Conservation (phyloP, 1,140 invertebrate genomes). For the Dreissena polymorpha region DNA sequence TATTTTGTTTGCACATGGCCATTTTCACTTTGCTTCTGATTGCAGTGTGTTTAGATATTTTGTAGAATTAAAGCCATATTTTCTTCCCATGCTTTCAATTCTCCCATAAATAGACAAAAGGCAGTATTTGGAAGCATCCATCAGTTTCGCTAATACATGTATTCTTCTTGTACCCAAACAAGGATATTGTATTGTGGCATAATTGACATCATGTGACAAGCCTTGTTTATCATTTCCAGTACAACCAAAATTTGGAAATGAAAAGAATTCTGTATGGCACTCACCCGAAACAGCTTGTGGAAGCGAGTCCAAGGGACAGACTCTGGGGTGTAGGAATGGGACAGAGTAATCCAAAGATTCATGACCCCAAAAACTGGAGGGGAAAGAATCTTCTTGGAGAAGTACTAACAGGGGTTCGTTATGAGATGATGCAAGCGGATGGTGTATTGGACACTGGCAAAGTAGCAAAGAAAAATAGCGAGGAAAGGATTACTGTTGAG, state of each 20-base stretch:
- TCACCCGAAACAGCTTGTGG: constrained; percentile 70
- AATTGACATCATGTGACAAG: too few species aligned
- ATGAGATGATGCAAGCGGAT: constrained; percentile 63
- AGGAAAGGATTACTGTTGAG: not conserved
- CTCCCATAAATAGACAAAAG: too few species aligned
- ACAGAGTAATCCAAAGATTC: constrained; percentile 65
- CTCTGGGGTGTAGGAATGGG: constrained; percentile 77
- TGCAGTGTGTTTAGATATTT: too few species aligned
- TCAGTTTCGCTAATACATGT: too few species aligned
- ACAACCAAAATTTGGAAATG: constrained; percentile 71
- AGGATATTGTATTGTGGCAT: too few species aligned
- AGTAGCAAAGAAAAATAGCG: not conserved
- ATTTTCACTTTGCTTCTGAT: too few species aligned
- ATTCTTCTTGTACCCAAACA: too few species aligned
- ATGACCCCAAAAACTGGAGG: constrained; percentile 67
- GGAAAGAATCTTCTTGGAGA: constrained; percentile 77
- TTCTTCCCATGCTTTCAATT: too few species aligned
- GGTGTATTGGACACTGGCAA: not conserved
- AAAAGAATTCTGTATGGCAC: constrained; percentile 65
- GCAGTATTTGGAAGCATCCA: too few species aligned
- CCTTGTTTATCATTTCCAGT: constrained; percentile 64
- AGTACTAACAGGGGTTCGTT: constrained; percentile 72
- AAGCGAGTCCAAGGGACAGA: constrained; percentile 74
- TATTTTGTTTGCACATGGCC: too few species aligned
- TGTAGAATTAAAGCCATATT: too few species aligned